phyloP scores from a whole-genome alignment of 2,113 vertebrate genomes.

The Phyllostomus hastatus region DNA sequence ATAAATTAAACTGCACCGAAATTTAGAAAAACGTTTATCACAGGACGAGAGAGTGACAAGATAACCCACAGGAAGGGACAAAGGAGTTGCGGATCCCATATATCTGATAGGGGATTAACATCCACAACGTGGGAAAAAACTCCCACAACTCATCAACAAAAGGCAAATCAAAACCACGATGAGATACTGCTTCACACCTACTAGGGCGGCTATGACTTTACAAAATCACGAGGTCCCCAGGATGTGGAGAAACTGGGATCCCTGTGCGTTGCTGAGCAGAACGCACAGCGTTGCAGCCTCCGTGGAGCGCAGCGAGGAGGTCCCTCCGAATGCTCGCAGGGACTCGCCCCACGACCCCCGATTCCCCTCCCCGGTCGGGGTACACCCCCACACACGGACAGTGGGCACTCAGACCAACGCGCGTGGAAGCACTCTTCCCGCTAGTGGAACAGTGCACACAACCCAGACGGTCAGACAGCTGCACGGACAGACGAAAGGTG shows the following conservation, averaged over 20 bases:
- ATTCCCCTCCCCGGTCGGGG: background rate
- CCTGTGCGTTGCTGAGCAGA: background rate
- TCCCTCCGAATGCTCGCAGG: background rate
- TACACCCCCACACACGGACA: background rate
- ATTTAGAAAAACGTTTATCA: background rate
- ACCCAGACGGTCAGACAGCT: background rate
- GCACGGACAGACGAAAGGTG: background rate
- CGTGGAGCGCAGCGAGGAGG: background rate
- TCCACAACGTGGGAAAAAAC: background rate
- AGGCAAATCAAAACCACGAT: background rate
- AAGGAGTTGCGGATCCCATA: background rate
- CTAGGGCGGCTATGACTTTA: background rate
- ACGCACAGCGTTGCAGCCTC: background rate
- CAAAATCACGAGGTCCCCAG: background rate
- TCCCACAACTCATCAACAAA: background rate
- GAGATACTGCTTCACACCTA: background rate
- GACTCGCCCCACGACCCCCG: background rate
- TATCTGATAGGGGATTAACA: background rate
- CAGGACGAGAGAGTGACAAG: background rate
- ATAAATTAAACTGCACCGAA: background rate
- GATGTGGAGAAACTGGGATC: background rate
- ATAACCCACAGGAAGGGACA: background rate
- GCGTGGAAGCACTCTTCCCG: background rate
- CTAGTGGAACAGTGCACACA: fast-evolving
- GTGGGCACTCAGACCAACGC: background rate